These are phyloP conservation scores for Cheilosia scutellata DNA, from an alignment of 2,888 invertebrate species.

Conservation along the genomic window DNA sequence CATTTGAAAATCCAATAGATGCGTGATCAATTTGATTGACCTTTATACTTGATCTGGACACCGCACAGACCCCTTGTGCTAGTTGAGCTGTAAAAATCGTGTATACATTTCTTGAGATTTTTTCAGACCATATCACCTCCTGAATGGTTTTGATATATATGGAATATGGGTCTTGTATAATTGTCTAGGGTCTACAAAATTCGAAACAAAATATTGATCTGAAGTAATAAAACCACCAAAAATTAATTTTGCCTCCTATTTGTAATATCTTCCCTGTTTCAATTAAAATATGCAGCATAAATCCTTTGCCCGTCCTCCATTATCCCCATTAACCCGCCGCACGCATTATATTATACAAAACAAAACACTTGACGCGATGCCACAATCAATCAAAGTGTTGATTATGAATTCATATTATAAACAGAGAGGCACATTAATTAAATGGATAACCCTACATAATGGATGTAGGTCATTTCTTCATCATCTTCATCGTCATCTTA, in stretches of 20 bases:
- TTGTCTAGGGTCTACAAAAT: neutral
- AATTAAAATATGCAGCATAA: slow-evolving; percentile 8
- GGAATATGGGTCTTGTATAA: too few species aligned
- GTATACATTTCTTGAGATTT: too few species aligned
- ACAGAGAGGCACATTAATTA: slow-evolving; percentile 34
- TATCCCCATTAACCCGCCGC: slow-evolving; percentile 18
- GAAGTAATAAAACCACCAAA: slow-evolving; percentile 6
- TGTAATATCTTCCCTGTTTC: neutral
- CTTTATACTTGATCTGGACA: too few species aligned
- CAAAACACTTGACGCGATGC: slow-evolving; percentile 22
- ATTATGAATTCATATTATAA: slow-evolving; percentile 48
- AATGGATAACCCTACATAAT: slow-evolving; percentile 37
- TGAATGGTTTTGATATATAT: too few species aligned
- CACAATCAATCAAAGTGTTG: slow-evolving; percentile 40
- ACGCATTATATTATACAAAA: neutral
- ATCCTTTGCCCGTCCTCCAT: slow-evolving; percentile 12
- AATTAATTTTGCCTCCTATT: slow-evolving; percentile 18
- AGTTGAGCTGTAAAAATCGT: too few species aligned
- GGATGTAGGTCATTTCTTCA: slow-evolving; percentile 42
- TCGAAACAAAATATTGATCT: slow-evolving; percentile 22
- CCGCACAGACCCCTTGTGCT: too few species aligned
- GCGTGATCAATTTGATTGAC: too few species aligned
- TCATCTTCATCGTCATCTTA: slow-evolving; percentile 28
- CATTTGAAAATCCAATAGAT: too few species aligned
- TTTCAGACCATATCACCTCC: too few species aligned